Percentiles rank a stretch among this genome's conserved stretches.
Conservation (phyloP, 2,113 vertebrate genomes). For the Otolemur garnettii region DNA sequence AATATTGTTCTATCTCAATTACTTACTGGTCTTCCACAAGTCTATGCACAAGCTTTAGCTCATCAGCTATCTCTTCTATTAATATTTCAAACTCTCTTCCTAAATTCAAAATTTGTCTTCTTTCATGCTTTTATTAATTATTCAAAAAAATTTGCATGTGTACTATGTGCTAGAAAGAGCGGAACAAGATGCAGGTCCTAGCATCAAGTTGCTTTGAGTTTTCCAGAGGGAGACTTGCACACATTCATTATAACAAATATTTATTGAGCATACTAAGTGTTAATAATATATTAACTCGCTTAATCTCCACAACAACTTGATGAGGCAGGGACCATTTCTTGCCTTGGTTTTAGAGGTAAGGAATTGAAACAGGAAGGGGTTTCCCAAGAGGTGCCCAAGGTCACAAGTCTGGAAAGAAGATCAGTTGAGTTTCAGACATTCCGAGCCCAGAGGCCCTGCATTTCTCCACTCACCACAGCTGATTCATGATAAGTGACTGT, state of each 20-base stretch:
- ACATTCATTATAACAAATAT: neutral
- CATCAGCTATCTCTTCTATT: neutral
- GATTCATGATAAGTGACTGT: neutral
- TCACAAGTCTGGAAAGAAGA: neutral
- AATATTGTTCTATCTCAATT: neutral
- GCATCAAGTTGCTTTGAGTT: neutral
- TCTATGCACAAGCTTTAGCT: neutral
- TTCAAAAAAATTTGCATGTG: neutral
- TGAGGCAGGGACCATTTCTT: neutral
- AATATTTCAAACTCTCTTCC: neutral
- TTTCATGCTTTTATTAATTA: neutral
- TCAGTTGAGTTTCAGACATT: neutral
- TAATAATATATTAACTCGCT: neutral
- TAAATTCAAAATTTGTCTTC: constrained; percentile 6
- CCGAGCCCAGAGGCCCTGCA: neutral
- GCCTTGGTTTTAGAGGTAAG: constrained; percentile 42
- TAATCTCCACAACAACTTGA: neutral
- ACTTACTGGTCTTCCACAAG: neutral
- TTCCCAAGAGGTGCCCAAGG: neutral
- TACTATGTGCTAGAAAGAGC: neutral
- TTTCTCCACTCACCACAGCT: neutral
- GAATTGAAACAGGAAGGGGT: neutral
- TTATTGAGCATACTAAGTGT: neutral
- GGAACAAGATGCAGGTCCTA: neutral
- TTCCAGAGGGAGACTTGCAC: neutral